Base-by-base conservation (phyloP, 2,797 vertebrate species). In the Thamnophis elegans region DNA sequence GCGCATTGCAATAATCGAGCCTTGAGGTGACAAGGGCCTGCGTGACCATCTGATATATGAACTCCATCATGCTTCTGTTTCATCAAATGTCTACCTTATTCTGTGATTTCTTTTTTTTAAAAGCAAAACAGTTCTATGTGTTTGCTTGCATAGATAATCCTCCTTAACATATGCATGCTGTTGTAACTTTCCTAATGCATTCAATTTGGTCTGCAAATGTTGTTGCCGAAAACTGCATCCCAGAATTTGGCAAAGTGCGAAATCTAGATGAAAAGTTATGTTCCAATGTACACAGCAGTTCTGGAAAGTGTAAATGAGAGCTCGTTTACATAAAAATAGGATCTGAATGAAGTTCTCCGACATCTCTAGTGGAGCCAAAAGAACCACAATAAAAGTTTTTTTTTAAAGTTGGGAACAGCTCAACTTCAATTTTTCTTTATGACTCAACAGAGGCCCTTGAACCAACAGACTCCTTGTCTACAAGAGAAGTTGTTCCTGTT, bases 381-480 rank as follows among this genome's bases (percentile, higher is more conserved):
- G 1, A 16, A 51, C 86, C 94, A 32, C 93, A 89, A 89, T 22
- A 58, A 14, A 16, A 25, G 8, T n/a, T n/a, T 42, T 87, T 91
- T 16, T 92, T 88, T 92, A 68, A 36, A 73, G 89, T 51, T 51
- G 1, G 47, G 55, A 90, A 85, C 88, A 55, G 25, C 3, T n/a
- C 14, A 26, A 14, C 73, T 11, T 94, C 94, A 96, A 92, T 95
- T 96, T 96, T 96, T 89, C 65, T 89, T 89, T 93, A 92, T 89
- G 90, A 94, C 96, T 96, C 94, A 96, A n/a, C 88, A 93, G 95
- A 95, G 93, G 47, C 94, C 94, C 89, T 92, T 85, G 96, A 97
- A 94, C 85, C 58, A 95, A 91, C 85, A 93, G 93, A 93, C 92
- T 96, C 91, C 73, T 95, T 89, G 94, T 88, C 93, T 97, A 93